Percentiles rank a stretch among this genome's conserved stretches.
Conservation (phyloP, 2,888 invertebrate species). For the Chesias legatella region DNA sequence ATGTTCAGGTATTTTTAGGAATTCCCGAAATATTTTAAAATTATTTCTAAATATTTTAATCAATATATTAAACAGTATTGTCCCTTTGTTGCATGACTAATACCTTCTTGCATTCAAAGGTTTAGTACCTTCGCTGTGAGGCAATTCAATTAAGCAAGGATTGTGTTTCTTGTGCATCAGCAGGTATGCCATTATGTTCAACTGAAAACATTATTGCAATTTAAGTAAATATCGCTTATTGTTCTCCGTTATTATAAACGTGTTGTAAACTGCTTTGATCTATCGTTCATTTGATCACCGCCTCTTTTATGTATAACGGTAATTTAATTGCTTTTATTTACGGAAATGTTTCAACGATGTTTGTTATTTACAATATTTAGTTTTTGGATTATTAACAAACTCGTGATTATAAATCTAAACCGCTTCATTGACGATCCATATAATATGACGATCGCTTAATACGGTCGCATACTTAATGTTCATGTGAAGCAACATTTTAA, state of each 20-base stretch:
- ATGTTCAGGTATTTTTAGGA: too few relatives aligned
- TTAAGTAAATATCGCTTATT: slow-evolving; percentile 24
- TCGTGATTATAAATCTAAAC: slow-evolving; percentile 17
- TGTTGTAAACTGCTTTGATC: slow-evolving; percentile 8
- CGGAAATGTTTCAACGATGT: slow-evolving; percentile 13
- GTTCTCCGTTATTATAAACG: slow-evolving; percentile 11
- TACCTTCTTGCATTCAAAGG: slow-evolving; percentile 13
- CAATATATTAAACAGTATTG: too few relatives aligned
- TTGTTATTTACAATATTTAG: neutral
- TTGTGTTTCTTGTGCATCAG: slow-evolving; percentile 39
- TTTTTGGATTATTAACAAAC: slow-evolving; percentile 19
- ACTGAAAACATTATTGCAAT: slow-evolving; percentile 25
- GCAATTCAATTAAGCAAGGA: slow-evolving; percentile 47
- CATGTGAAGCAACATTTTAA: slow-evolving; percentile 37
- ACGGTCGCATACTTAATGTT: slow-evolving; percentile 33
- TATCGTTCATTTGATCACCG: slow-evolving; percentile 7
- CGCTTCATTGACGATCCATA: slow-evolving; percentile 20
- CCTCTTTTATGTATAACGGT: slow-evolving; percentile 1
- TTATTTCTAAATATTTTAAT: too few relatives aligned
- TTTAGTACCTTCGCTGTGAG: slow-evolving; percentile 31
- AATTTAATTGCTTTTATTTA: slow-evolving; percentile 16
- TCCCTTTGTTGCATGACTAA: slow-evolving; percentile 39
- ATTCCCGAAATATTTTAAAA: slow-evolving; percentile 36
- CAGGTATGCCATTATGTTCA: slow-evolving; percentile 29
- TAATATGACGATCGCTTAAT: slow-evolving; percentile 29